Percentiles rank a stretch among this genome's conserved stretches.
Conservation (phyloP, 2,113 vertebrate species). For the Platysternon megacephalum region DNA sequence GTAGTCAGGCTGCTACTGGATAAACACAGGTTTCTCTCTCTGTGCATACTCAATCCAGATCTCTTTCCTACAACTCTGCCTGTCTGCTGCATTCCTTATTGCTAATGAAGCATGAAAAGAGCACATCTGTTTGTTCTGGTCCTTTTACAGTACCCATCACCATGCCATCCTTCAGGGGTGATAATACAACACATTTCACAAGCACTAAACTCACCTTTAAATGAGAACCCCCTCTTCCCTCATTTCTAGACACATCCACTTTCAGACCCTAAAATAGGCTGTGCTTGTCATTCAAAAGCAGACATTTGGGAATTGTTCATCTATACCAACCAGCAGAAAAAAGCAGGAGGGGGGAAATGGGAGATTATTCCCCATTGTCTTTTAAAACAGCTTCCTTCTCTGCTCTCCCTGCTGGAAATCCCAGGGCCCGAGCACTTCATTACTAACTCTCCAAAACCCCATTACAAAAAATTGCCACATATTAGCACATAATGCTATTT, state of each 20-base stretch:
- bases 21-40: neutral
- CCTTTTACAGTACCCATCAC: neutral
- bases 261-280: neutral
- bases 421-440: neutral
- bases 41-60: neutral
- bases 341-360: neutral
- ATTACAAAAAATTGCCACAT: neutral
- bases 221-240: neutral
- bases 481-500: constrained; percentile 35
- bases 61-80: neutral
- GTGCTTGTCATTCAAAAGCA: neutral
- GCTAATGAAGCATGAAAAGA: neutral
- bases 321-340: neutral
- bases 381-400: neutral
- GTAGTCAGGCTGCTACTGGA: neutral
- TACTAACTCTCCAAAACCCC: neutral
- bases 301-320: neutral
- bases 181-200: neutral
- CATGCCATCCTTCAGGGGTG: fast-evolving
- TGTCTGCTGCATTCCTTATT: neutral
- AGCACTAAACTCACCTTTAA: neutral
- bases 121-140: neutral
- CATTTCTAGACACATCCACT: neutral
- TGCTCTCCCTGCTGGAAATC: neutral
- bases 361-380: neutral